phyloP scores from a whole-genome alignment of 2,888 invertebrate genomes.

The Eupithecia pulchellata region DNA sequence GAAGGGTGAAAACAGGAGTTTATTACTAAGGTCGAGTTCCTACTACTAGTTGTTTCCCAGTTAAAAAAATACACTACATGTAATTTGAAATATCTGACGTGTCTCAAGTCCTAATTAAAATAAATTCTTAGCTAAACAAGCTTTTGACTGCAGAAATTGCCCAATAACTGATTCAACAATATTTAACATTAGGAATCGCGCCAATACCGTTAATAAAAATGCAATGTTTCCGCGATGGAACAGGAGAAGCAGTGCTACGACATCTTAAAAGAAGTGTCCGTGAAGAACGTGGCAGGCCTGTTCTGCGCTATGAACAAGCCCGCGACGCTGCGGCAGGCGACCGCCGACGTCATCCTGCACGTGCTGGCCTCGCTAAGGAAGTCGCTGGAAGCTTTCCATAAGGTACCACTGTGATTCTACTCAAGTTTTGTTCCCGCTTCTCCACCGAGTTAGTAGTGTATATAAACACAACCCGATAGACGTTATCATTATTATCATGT shows the following conservation, averaged over 20 bases:
- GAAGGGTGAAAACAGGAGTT: too few relatives aligned
- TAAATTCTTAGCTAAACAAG: too few relatives aligned
- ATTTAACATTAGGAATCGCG: not conserved
- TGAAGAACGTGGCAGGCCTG: conserved; percentile 86
- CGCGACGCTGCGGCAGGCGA: conserved; percentile 79
- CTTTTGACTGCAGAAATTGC: too few relatives aligned
- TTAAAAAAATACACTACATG: too few relatives aligned
- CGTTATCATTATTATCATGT: too few relatives aligned
- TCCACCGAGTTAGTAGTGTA: too few relatives aligned
- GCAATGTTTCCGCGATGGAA: not conserved
- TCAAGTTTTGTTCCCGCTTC: not conserved
- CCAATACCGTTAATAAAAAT: not conserved
- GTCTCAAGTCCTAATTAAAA: too few relatives aligned
- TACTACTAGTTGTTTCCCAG: too few relatives aligned
- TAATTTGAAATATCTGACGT: too few relatives aligned
- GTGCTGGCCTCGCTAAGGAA: conserved; percentile 87
- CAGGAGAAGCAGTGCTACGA: conserved; percentile 83
- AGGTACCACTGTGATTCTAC: conserved; percentile 73
- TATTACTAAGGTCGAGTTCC: too few relatives aligned
- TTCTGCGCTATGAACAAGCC: conserved; percentile 85
- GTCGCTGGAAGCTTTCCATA: conserved; percentile 86
- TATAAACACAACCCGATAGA: not conserved
- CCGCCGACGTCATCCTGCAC: conserved; percentile 87
- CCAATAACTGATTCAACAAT: too few relatives aligned
- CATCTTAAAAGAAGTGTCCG: conserved; percentile 86